Percentiles rank a stretch among this genome's conserved stretches.
Evolutionary conservation across 2,113 vertebrate genomes (phyloP).

Genomic region (rat (Rattus norvegicus)): DNA sequence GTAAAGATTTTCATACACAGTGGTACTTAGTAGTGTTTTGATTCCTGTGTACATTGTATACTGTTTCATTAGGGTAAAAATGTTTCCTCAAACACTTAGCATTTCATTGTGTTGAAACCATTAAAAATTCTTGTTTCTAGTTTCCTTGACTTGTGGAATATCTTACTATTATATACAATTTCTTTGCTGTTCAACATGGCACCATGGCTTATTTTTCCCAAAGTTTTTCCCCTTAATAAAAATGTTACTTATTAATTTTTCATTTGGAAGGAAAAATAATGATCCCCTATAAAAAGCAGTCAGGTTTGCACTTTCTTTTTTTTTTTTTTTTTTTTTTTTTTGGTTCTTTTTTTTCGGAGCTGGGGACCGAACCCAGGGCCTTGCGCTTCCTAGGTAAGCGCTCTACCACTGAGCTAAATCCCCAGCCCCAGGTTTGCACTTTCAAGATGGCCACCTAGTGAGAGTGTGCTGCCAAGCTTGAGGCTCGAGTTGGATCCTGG

Average conservation of each 20-base stretch:
- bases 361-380: too few species aligned
- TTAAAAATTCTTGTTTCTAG: not conserved
- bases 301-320: not conserved
- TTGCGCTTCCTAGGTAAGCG: too few species aligned
- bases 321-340: too few species aligned
- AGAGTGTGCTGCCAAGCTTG: not conserved
- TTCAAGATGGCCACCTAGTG: not conserved
- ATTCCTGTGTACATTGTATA: not conserved
- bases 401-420: too few species aligned
- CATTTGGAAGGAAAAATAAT: constrained; percentile 34
- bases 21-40: not conserved
- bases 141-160: not conserved
- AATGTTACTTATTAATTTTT: not conserved
- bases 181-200: not conserved
- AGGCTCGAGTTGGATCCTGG: not conserved
- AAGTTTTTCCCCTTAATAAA: constrained; percentile 46
- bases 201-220: not conserved
- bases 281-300: not conserved
- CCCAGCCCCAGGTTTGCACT: not conserved
- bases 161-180: not conserved
- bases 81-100: not conserved
- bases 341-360: too few species aligned
- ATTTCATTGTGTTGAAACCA: not conserved
- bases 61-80: not conserved
- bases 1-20: not conserved